phyloP scores from a whole-genome alignment of 2,113 vertebrate genomes.

The Narcine bancroftii region DNA sequence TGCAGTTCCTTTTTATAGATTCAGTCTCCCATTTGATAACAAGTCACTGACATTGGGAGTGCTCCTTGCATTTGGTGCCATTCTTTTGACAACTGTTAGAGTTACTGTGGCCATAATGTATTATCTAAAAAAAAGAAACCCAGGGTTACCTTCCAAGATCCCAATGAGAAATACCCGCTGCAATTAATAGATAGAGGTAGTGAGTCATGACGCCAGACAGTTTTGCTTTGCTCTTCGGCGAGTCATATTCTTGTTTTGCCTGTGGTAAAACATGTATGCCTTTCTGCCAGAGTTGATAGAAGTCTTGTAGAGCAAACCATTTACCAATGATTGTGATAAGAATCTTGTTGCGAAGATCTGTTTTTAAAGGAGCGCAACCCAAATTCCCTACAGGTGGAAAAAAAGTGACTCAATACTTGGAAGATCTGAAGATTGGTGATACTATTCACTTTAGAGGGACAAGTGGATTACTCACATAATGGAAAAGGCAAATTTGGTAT shows the following conservation, averaged over 20 bases:
- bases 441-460: conserved; percentile 49
- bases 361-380: conserved; percentile 49
- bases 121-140: conserved; percentile 50
- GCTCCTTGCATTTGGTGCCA: conserved; percentile 53
- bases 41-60: conserved; percentile 48
- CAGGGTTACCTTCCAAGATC: conserved; percentile 51
- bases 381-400: conserved; percentile 52
- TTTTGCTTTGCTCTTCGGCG: conserved; percentile 59
- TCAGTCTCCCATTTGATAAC: no score
- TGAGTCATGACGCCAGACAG: conserved; percentile 57
- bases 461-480: conserved; percentile 47
- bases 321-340: conserved; percentile 86
- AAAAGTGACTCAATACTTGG: conserved; percentile 52
- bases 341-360: conserved; percentile 92
- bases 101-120: conserved; percentile 49
- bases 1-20: no score
- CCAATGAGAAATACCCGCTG: conserved; percentile 56
- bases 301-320: conserved; percentile 80
- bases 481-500: conserved; percentile 44
- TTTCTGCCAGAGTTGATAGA: conserved; percentile 75
- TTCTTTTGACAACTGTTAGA: conserved; percentile 51
- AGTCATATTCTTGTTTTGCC: conserved; percentile 58
- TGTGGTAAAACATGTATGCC: conserved; percentile 82
- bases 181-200: conserved; percentile 56
- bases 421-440: conserved; percentile 47